Evolutionary conservation across 2,113 vertebrate species (phyloP), one percentile per base, ranked within the genome.

Genomic region (Lucifuga dentata): DNA sequence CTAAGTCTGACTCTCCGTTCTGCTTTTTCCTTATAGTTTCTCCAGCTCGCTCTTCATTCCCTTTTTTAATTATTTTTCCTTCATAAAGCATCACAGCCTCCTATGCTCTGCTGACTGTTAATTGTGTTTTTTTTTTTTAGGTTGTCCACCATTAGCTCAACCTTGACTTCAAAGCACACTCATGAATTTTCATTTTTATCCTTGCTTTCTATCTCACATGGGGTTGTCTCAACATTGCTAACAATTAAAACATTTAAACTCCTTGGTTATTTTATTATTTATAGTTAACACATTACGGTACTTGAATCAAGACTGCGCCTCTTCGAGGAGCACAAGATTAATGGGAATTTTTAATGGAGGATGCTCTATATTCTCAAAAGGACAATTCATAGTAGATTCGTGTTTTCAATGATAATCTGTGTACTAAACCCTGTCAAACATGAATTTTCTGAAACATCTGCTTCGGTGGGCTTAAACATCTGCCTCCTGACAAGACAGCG

Each of bases 1-100:
- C 71, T 63, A 79, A 88, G 84, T 75, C 78, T 88, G 84, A 81
- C 82, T 81, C 83, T 69, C 57, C 72, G 16, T 60, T 86, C 11
- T 15, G 43, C 53, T 61, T 79, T 73, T 43, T 26, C n/a, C 59
- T 61, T 49, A 24, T 8, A 61, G 24, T 38, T 69, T 65, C 50
- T 62, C 56, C 48, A 20, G 48, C 58, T 41, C 46, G 71, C 43
- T 53, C 38, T 73, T 69, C 24, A 5, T 38, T n/a, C 49, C 13
- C 41, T 39, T 67, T 29, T 29, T 56, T 23, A 29, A 29, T 21
- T 48, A 13, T 33, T 55, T 29, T 17, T 5, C 39, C 16, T 53
- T 21, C 20, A 38, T 41, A 45, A 20, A 43, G 26, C 45, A 16
- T 17, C 29, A 29, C 29, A 1, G 16, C 0, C 16, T n/a, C 10